Conservation (phyloP, 37 sponge, comb jelly and placozoan genomes). For the Oopsacas minuta region DNA sequence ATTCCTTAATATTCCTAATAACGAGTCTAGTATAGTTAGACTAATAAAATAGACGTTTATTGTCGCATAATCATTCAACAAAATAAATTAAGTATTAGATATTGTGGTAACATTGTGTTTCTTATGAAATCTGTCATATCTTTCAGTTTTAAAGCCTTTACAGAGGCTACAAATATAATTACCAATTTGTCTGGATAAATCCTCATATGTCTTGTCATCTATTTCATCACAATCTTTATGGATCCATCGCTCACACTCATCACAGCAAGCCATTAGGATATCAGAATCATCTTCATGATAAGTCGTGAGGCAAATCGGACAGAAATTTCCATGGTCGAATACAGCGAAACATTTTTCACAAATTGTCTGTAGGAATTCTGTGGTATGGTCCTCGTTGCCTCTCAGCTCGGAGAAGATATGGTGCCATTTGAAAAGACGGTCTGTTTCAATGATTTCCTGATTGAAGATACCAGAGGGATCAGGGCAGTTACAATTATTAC, state of each 20-base stretch:
- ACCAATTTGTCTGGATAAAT: background rate
- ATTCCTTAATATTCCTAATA: too few relatives aligned
- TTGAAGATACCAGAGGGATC: background rate
- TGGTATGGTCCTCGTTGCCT: background rate
- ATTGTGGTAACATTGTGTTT: too few relatives aligned
- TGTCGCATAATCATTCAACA: too few relatives aligned
- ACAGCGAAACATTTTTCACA: slow-evolving; percentile 38
- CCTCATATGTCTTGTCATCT: background rate
- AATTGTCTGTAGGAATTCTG: slow-evolving; percentile 28
- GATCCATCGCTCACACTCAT: slow-evolving; percentile 51
- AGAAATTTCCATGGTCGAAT: slow-evolving; percentile 44
- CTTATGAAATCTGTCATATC: slow-evolving; percentile 8
- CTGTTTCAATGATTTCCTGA: background rate
- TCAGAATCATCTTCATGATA: slow-evolving; percentile 43
- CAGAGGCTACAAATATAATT: background rate
- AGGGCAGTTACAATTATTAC: background rate
- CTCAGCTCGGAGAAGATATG: background rate
- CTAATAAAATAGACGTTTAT: too few relatives aligned
- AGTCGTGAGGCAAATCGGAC: slow-evolving; percentile 49
- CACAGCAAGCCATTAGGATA: slow-evolving; percentile 55
- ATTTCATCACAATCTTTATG: slow-evolving; percentile 45
- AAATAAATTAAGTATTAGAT: too few relatives aligned
- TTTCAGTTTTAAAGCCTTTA: background rate
- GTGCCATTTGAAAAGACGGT: slow-evolving; percentile 8
- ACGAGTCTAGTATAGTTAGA: too few relatives aligned